Evolutionary conservation across 1,140 invertebrate species (phyloP).

Genomic region (Megalonaias nervosa): DNA sequence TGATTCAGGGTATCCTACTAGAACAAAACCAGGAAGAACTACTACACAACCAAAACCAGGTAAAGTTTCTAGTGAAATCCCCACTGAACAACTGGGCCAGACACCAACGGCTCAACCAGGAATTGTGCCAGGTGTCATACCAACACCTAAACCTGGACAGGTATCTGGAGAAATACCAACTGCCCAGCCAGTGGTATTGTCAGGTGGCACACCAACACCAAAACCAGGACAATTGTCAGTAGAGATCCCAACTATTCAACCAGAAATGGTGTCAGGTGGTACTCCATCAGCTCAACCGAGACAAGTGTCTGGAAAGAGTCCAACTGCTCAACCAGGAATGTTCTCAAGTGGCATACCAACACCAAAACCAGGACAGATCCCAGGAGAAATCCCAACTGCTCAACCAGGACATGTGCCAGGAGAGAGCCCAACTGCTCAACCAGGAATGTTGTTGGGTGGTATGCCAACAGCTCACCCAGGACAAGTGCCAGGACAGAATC

Average conservation of each 20-base stretch:
- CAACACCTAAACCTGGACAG: constrained; percentile 22
- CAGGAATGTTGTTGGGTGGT: no score
- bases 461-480: constrained; percentile 12
- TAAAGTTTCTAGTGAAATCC: background rate
- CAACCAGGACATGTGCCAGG: constrained; percentile 11
- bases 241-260: constrained; percentile 17
- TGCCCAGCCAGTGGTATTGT: constrained; percentile 6
- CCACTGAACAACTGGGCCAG: constrained; percentile 6
- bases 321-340: constrained; percentile 24
- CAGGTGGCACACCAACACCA: constrained; percentile 21
- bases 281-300: constrained; percentile 31
- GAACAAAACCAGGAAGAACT: background rate
- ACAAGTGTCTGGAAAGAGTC: constrained; percentile 6
- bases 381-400: constrained; percentile 15
- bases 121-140: background rate
- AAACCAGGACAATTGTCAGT: background rate
- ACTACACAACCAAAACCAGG: no score
- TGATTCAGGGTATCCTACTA: constrained; percentile 3
- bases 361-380: constrained; percentile 10
- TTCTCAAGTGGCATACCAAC: constrained; percentile 8
- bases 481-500: background rate
- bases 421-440: background rate
- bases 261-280: constrained; percentile 12
- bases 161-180: constrained; percentile 21
- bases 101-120: constrained; percentile 17